phyloP scores from a whole-genome alignment of 2,888 invertebrate species.

The Agrypnus murinus region DNA sequence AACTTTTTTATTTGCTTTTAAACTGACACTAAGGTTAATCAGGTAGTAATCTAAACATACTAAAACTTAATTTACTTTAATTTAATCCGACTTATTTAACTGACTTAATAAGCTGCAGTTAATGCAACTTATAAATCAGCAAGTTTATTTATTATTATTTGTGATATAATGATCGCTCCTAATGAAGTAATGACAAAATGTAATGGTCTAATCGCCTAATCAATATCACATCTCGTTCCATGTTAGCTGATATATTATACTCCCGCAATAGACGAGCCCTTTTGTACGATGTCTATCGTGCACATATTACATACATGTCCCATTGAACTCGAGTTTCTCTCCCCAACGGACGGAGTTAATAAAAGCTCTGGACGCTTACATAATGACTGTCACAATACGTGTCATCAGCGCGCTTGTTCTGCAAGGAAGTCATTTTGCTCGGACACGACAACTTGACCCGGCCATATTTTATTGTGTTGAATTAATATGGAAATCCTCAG shows the following conservation, averaged over 20 bases:
- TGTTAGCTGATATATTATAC: conserved; percentile 27
- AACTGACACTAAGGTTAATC: conserved; percentile 15
- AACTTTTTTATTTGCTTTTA: neutral
- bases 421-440: conserved; percentile 70
- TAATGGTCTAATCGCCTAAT: conserved; percentile 50
- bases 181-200: no score
- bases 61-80: conserved; percentile 11
- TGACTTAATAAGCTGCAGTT: neutral
- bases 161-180: no score
- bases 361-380: conserved; percentile 68
- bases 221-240: conserved; percentile 42
- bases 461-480: neutral
- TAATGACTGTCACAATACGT: conserved; percentile 70
- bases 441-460: conserved; percentile 61
- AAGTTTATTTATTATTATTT: no score
- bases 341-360: conserved; percentile 63
- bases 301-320: conserved; percentile 56
- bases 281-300: conserved; percentile 48
- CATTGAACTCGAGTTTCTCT: conserved; percentile 56
- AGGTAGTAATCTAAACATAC: conserved; percentile 6
- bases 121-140: no score
- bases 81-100: neutral
- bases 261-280: conserved; percentile 40
- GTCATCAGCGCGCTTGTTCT: conserved; percentile 70
- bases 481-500: conserved; percentile 17